Percentiles rank a stretch among this genome's conserved stretches.
Conservation (phyloP, 2,888 invertebrate species). For the Papilio elwesi region DNA sequence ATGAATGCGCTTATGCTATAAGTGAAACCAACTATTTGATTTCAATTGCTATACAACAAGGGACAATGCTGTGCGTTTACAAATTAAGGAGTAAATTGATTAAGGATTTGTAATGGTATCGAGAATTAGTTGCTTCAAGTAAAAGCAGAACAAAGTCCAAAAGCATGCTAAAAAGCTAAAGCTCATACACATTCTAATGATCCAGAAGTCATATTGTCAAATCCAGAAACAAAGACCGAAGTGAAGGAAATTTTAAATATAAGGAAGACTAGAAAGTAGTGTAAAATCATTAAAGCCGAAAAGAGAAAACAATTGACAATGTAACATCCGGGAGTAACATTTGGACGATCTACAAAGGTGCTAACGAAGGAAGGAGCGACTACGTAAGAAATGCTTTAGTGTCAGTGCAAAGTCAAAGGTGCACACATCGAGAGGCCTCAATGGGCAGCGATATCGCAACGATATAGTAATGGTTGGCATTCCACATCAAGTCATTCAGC, state of each 20-base stretch:
- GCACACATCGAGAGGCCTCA: conserved; percentile 70
- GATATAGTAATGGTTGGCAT: conserved; percentile 69
- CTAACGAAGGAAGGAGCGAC: conserved; percentile 83
- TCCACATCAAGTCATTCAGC: conserved; percentile 79
- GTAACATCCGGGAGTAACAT: conserved; percentile 66
- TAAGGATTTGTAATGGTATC: background rate
- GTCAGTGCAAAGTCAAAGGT: conserved; percentile 75
- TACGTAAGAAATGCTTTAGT: conserved; percentile 71
- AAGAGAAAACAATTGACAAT: conserved; percentile 58
- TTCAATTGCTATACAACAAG: conserved; percentile 45
- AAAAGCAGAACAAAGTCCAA: conserved; percentile 60
- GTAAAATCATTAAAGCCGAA: conserved; percentile 22
- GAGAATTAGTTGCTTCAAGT: conserved; percentile 8
- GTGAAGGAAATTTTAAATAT: conserved; percentile 40
- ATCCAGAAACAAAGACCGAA: conserved; percentile 33
- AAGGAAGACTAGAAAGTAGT: conserved; percentile 32
- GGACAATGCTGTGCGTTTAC: conserved; percentile 53
- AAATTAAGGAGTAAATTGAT: conserved; percentile 30
- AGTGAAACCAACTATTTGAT: conserved; percentile 13
- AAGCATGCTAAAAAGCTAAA: conserved; percentile 75
- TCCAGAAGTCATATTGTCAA: conserved; percentile 68
- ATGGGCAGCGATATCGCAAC: conserved; percentile 63
- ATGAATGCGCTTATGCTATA: background rate
- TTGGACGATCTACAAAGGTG: conserved; percentile 84
- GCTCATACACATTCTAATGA: conserved; percentile 61